Evolutionary conservation across 2,797 vertebrate species (phyloP).

Genomic region (Notolabrus celidotus): DNA sequence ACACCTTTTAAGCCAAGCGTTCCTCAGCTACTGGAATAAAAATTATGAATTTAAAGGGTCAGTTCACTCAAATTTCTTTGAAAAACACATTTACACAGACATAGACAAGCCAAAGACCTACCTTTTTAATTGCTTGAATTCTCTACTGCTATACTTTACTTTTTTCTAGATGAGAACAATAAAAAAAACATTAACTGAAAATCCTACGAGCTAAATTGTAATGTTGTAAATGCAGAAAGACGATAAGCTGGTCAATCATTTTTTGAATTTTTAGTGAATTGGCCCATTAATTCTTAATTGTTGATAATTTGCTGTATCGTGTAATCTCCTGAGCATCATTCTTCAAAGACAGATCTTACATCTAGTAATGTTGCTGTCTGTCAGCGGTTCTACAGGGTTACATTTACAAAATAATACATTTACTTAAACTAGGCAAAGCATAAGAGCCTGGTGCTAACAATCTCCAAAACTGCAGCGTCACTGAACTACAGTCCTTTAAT

Average conservation of each 20-base stretch:
- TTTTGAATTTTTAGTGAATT: conserved; percentile 29
- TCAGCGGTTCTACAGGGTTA: conserved; percentile 65
- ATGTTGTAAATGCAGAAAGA: not conserved
- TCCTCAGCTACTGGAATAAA: conserved; percentile 11
- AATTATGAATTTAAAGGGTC: conserved; percentile 32
- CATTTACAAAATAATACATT: conserved; percentile 21
- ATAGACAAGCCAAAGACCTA: conserved; percentile 8
- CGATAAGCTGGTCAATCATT: not conserved
- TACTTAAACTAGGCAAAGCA: conserved; percentile 7
- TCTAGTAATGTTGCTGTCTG: conserved; percentile 45
- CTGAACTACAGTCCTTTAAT: conserved; percentile 14
- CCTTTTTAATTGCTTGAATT: not conserved
- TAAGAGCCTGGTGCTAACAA: conserved; percentile 2
- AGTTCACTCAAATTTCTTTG: conserved; percentile 20
- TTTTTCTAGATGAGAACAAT: not conserved
- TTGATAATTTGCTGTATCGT: conserved; percentile 10
- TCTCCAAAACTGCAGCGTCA: conserved; percentile 19
- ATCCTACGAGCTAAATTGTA: not conserved
- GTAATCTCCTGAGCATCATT: conserved; percentile 33
- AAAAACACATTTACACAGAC: not conserved
- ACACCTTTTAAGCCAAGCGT: conserved; percentile 12
- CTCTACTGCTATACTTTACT: not conserved
- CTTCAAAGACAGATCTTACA: conserved; percentile 45
- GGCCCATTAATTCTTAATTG: conserved; percentile 16
- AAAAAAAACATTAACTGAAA: not conserved